Evolutionary conservation across 2,797 vertebrate genomes (phyloP).

Genomic region (Urosaurus nigricauda): DNA sequence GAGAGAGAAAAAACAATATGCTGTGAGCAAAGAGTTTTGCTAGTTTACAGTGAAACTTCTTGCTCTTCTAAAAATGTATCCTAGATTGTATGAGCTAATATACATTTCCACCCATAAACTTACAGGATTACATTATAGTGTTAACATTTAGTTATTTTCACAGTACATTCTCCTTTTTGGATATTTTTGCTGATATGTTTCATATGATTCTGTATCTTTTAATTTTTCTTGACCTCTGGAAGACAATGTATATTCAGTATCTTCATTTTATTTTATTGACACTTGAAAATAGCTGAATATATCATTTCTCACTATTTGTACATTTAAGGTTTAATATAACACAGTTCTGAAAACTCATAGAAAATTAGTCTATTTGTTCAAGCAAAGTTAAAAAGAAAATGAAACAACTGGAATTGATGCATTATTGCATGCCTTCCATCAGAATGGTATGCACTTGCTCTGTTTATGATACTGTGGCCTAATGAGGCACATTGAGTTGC

Average conservation of each 20-base stretch:
- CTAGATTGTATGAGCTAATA: not conserved
- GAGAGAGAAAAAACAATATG: not conserved
- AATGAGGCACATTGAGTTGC: too few relatives aligned
- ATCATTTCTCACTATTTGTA: not conserved
- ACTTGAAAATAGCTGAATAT: not conserved
- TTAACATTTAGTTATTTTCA: not conserved
- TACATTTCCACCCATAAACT: not conserved
- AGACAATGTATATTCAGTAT: not conserved
- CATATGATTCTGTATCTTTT: not conserved
- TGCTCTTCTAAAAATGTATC: not conserved
- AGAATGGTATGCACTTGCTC: not conserved
- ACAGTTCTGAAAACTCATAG: not conserved
- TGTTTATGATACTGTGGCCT: too few relatives aligned
- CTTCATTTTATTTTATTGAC: not conserved
- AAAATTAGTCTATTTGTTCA: not conserved
- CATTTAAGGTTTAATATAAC: not conserved
- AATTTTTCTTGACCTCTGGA: not conserved
- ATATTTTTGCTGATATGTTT: not conserved
- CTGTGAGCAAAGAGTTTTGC: not conserved
- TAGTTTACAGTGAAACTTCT: not conserved
- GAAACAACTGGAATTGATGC: not conserved
- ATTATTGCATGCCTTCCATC: not conserved
- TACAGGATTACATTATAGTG: too few relatives aligned
- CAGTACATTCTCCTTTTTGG: not conserved
- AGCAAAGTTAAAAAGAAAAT: not conserved